A percentile compares a stretch with the other conserved stretches of the same genome.
These are phyloP conservation scores for Strigamia transsilvanica DNA, from an alignment of 2,888 invertebrate species.

Conservation along the genomic window DNA sequence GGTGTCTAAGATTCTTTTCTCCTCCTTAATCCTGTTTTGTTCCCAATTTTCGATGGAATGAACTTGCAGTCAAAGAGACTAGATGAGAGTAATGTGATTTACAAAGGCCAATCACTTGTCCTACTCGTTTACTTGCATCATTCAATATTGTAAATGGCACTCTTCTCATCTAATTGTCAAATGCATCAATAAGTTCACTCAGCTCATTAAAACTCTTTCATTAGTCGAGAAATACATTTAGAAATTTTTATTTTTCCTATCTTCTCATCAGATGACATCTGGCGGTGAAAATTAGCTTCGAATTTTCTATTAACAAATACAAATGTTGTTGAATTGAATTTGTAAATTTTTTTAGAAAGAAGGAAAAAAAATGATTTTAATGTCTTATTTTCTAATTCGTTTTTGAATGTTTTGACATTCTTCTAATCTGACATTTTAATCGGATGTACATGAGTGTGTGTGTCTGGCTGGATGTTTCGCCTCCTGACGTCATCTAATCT, in stretches of 20 bases:
- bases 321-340: slow-evolving; percentile 3
- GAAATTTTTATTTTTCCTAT: neutral
- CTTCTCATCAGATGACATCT: neutral
- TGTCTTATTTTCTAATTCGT: neutral
- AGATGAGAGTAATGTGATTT: slow-evolving; percentile 32
- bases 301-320: neutral
- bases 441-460: neutral
- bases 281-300: neutral
- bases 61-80: slow-evolving; percentile 24
- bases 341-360: neutral
- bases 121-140: slow-evolving; percentile 23
- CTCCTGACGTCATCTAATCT: slow-evolving; percentile 37
- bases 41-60: slow-evolving; percentile 33
- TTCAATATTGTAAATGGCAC: slow-evolving; percentile 20
- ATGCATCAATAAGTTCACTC: neutral
- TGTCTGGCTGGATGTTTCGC: neutral
- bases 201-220: neutral
- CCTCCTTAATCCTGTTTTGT: slow-evolving; percentile 34
- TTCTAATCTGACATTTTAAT: slow-evolving; percentile 16
- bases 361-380: neutral
- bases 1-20: slow-evolving; percentile 11
- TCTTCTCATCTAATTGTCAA: neutral
- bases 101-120: slow-evolving; percentile 39
- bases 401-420: slow-evolving; percentile 16
- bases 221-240: neutral